Base-by-base conservation (phyloP, 2,113 vertebrate species). In the Potamarius usumacintae region DNA sequence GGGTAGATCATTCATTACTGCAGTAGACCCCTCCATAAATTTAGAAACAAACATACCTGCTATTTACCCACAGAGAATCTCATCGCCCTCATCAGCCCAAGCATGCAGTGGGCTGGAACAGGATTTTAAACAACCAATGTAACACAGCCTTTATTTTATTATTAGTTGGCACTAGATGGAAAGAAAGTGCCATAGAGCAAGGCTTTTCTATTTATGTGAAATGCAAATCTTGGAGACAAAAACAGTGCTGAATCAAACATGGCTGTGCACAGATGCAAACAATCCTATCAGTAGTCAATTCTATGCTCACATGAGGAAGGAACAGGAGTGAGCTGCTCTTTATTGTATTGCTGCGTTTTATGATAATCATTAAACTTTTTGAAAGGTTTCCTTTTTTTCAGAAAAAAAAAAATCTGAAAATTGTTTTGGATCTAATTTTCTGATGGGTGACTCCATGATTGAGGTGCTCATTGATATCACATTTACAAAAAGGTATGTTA, bases 1-100 rank as follows among this genome's bases (percentile, higher is more conserved):
- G 65, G 93, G 92, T 89, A 88, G 91, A 93, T 94, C 94, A 95
- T 95, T 95, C 87, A 95, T 95, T 91, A 94, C 86, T 67, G 87
- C 92, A 90, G 34, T 89, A 82, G 94, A 92, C 88, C 90, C 92
- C 93, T 93, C 92, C 87, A 93, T 92, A 94, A 94, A 96, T 94
- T 95, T 92, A 92, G 87, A 91, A 84, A 90, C 81, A 95, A 92
- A 91, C 91, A 92, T 88, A 83, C 34, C 91, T 91, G 92, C 93
- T 95, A 94, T 96, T 95, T 95, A 95, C 90, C 48, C 91, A 63
- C 30, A 5, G 34, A 42, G 79, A 50, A 17, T 67, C 88, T 88
- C 88, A 67, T 89, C 60, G 93, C 53, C 94, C 93, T 93, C 30
- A 78, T 18, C 65, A 50, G 52, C 1, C 79, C 76, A n/a, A 79